Percentiles rank a stretch among this genome's conserved stretches.
Conservation (phyloP, 2,797 vertebrate genomes). For the Hippopotamyrus pictus region DNA sequence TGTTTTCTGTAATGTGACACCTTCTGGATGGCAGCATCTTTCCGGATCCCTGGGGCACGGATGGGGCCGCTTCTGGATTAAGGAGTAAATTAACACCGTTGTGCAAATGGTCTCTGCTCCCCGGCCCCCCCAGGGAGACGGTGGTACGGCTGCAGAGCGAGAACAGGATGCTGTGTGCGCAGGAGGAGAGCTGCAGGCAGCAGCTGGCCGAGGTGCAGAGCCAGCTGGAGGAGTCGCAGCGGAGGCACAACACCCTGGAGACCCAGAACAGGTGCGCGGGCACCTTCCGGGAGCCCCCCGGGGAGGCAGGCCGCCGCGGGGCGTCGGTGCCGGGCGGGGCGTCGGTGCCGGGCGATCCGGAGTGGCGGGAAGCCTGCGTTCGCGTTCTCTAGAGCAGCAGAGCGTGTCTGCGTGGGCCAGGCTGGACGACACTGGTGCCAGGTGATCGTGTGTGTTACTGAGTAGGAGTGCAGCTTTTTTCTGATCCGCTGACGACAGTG, state of each 20-base stretch:
- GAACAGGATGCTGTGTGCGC: constrained; percentile 77
- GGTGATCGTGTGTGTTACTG: not conserved
- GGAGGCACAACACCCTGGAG: constrained; percentile 70
- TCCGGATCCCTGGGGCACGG: not conserved
- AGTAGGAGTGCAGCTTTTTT: not conserved
- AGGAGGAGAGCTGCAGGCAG: constrained; percentile 71
- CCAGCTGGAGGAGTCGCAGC: constrained; percentile 75
- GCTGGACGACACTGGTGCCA: not conserved
- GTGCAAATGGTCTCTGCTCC: not conserved
- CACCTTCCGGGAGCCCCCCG: not conserved
- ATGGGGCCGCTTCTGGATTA: not conserved
- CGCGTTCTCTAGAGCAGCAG: not conserved
- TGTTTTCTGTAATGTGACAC: not conserved
- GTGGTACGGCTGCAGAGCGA: constrained; percentile 76
- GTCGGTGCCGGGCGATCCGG: not conserved
- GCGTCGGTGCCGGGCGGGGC: not conserved
- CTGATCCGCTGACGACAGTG: constrained; percentile 12
- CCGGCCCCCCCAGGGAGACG: constrained; percentile 63
- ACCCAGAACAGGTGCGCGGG: constrained; percentile 68
- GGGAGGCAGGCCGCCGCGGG: not conserved
- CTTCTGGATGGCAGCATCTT: not conserved
- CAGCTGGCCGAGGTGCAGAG: constrained; percentile 63
- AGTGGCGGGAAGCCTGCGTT: not conserved
- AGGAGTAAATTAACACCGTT: not conserved
- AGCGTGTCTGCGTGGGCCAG: not conserved